phyloP scores from a whole-genome alignment of 2,888 invertebrate genomes.

The Oligia latruncula region DNA sequence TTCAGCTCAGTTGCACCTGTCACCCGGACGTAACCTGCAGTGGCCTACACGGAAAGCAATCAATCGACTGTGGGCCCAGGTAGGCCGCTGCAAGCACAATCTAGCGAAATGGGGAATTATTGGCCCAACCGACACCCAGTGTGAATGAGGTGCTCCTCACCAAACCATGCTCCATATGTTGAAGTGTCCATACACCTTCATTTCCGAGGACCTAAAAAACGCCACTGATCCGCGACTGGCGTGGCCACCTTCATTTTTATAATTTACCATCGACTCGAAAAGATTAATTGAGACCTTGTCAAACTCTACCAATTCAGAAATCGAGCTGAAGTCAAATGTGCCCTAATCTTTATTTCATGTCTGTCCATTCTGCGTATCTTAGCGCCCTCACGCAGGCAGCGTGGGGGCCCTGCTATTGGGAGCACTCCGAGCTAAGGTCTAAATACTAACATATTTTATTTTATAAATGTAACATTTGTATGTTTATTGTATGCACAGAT shows the following conservation, averaged over 20 bases:
- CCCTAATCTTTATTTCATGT: conserved; percentile 77
- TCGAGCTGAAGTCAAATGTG: neutral
- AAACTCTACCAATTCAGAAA: conserved; percentile 1
- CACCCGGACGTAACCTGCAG: neutral
- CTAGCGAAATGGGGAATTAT: neutral
- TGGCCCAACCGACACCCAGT: neutral
- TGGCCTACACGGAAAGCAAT: too few species aligned
- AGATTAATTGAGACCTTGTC: neutral
- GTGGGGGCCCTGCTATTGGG: conserved; percentile 71
- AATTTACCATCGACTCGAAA: neutral
- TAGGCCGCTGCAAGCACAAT: neutral
- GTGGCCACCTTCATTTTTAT: neutral
- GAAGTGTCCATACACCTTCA: neutral
- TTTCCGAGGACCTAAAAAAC: neutral
- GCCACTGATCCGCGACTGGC: neutral
- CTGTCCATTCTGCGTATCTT: conserved; percentile 71
- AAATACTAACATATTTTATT: conserved; percentile 46
- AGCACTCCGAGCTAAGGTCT: conserved; percentile 79
- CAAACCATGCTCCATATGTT: neutral
- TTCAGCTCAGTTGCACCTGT: neutral
- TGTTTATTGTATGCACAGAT: conserved; percentile 29
- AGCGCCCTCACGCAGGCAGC: conserved; percentile 76
- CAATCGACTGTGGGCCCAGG: neutral
- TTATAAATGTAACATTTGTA: neutral
- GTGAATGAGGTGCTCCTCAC: neutral